Conservation (phyloP, 1,140 invertebrate species). For the Teleopsis dalmanni region DNA sequence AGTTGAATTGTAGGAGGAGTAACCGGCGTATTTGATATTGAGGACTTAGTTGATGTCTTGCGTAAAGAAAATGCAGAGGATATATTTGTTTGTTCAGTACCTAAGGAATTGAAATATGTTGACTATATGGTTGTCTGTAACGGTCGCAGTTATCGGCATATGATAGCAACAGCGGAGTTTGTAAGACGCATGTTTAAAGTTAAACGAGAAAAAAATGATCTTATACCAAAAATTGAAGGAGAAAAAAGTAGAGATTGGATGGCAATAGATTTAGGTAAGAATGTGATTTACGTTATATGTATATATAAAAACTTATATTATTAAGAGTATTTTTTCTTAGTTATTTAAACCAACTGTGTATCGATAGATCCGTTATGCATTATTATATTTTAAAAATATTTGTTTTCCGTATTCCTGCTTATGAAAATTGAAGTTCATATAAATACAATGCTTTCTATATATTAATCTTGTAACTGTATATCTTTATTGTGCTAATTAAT, state of each 20-base stretch:
- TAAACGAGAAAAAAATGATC: slow-evolving; percentile 58
- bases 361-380: no score
- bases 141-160: slow-evolving; percentile 65
- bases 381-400: no score
- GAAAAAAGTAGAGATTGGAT: slow-evolving; percentile 71
- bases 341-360: no score
- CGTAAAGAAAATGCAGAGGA: slow-evolving; percentile 68
- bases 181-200: slow-evolving; percentile 72
- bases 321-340: no score
- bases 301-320: no score
- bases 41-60: slow-evolving; percentile 73
- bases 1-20: slow-evolving; percentile 62
- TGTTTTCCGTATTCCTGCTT: no score
- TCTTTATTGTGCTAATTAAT: no score
- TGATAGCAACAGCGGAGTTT: slow-evolving; percentile 66
- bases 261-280: slow-evolving; percentile 77
- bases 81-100: slow-evolving; percentile 73
- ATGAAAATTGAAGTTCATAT: no score
- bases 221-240: slow-evolving; percentile 70
- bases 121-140: slow-evolving; percentile 74
- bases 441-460: no score
- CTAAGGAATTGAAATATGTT: slow-evolving; percentile 67
- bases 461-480: no score
- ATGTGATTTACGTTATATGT: no score
- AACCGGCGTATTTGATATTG: slow-evolving; percentile 76